These are phyloP conservation scores for Steinernema scapterisci DNA, from an alignment of 2,888 invertebrate genomes.

Conservation along the genomic window DNA sequence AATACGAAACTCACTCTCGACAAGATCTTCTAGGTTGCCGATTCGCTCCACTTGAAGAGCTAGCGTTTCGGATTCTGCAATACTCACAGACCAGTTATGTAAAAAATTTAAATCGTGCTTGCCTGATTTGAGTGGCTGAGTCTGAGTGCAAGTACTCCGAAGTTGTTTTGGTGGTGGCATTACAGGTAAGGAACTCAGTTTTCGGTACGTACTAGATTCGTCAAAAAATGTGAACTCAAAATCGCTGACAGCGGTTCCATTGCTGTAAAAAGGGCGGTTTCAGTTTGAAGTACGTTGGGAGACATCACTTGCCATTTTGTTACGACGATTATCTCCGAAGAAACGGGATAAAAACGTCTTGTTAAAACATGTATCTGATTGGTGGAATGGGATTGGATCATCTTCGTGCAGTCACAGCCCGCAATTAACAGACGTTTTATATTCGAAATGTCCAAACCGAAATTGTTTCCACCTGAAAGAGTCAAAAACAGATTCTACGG, in stretches of 20 bases:
- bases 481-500: neutral
- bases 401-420: conserved; percentile 6
- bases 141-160: conserved; percentile 6
- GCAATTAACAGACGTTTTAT: conserved; percentile 8
- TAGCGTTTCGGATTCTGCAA: neutral
- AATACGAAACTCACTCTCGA: neutral
- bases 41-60: conserved; percentile 5
- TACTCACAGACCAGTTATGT: neutral
- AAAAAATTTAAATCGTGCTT: neutral
- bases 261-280: neutral
- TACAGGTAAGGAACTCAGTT: neutral
- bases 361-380: conserved; percentile 15
- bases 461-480: conserved; percentile 13
- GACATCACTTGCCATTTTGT: conserved; percentile 5
- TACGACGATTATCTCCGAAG: neutral
- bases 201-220: neutral
- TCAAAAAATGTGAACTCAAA: conserved; percentile 18
- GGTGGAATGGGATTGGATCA: conserved; percentile 9
- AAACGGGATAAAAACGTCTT: neutral
- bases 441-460: conserved; percentile 1
- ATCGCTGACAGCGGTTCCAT: conserved; percentile 21
- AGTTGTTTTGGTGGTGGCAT: conserved; percentile 15
- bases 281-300: no score
- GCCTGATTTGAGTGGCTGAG: neutral
- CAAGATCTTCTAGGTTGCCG: neutral